Base-by-base conservation (phyloP, 2,888 invertebrate genomes). In the Tillus elongatus region DNA sequence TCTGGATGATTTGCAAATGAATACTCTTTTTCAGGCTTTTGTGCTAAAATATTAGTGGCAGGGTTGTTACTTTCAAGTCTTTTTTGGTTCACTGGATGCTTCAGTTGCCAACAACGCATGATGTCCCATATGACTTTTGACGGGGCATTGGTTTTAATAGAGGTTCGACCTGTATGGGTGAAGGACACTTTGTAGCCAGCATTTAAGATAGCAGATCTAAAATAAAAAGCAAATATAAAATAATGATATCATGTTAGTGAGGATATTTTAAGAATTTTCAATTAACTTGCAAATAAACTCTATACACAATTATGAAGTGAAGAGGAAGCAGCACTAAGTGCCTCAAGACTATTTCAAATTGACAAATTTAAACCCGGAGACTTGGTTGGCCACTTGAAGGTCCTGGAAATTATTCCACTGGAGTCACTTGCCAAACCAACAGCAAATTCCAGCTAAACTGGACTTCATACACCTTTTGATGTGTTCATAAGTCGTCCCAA, bases 61-160 rank as follows among this genome's bases (percentile, higher is more conserved):
- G 72, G 67, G 13, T 68, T 68, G 39, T 73, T 70, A 2, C 67
- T 57, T 36, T 63, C 60, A 30, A 71, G 42, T 57, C 81, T 74
- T 41, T 78, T 74, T 15, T 72, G 64, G 44, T 74, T 78, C 2
- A 77, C 73, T 0, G 85, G 84, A 61, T 83, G 77, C 0, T 64
- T 56, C 45, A 73, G 72, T 48, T 76, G 79, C 90, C 91, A 92
- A 30, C 77, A 74, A 41, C 91, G 71, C 50, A 96, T 72, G 37
- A 96, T 77, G 63, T 96, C 95, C 97, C 97, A 98, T 11, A 99
- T 57, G 6, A 93, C 72, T 1, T 70, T 64, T 26, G 79, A 67
- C 0, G 98, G 92, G 2, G 97, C 97, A 58, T 87, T 72, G 0
- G 97, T 97, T 68, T 98, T 98, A 13, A 97, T 70, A 0, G 93